Conservation (phyloP, 2,888 invertebrate genomes). For the Falcaria lacertinaria region DNA sequence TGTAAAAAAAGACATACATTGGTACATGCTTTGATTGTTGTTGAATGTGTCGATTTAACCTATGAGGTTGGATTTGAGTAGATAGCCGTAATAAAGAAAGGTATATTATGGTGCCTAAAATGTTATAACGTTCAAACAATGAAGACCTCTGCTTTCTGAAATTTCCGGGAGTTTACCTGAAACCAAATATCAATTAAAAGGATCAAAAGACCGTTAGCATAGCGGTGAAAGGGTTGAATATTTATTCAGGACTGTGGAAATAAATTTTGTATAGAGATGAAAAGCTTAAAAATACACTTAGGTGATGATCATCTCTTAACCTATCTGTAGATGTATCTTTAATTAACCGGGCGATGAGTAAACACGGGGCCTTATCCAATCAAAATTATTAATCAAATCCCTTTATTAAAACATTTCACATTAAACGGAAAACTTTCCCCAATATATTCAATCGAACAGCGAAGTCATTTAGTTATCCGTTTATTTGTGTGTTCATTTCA, state of each 20-base stretch:
- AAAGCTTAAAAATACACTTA: slow-evolving; percentile 22
- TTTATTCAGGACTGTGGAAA: slow-evolving; percentile 34
- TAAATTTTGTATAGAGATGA: slow-evolving; percentile 33
- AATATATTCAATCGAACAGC: neutral
- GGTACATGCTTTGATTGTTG: too few species aligned
- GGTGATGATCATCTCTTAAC: slow-evolving; percentile 10
- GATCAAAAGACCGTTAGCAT: slow-evolving; percentile 44
- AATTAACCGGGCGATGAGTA: neutral
- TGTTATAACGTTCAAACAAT: neutral
- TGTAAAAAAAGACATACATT: too few species aligned
- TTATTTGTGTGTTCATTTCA: slow-evolving; percentile 24
- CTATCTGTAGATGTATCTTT: neutral
- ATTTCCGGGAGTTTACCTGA: slow-evolving; percentile 28
- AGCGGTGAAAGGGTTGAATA: slow-evolving; percentile 38
- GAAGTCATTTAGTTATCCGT: slow-evolving; percentile 8
- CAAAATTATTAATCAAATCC: neutral
- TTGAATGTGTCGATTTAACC: too few species aligned
- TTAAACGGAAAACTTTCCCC: neutral
- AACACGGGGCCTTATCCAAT: neutral
- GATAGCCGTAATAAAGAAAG: too few species aligned
- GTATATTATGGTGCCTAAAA: too few species aligned
- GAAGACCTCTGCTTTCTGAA: neutral
- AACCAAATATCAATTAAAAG: slow-evolving; percentile 47
- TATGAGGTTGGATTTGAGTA: too few species aligned
- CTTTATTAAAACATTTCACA: neutral